Evolutionary conservation across 2,113 vertebrate genomes (phyloP).

Genomic region (Phalacrocorax carbo): DNA sequence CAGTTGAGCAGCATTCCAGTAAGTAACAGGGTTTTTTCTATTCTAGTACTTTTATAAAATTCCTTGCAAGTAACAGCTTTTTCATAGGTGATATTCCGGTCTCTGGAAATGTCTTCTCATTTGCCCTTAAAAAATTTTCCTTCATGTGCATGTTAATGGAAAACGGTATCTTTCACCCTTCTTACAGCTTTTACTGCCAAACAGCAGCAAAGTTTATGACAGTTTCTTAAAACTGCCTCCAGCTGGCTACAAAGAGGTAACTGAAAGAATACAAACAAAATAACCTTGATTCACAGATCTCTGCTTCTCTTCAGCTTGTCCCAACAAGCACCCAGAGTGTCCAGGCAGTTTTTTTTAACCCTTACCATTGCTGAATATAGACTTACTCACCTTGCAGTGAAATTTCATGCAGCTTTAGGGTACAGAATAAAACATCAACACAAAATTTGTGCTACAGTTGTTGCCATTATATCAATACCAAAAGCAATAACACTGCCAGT

Average conservation of each 20-base stretch:
- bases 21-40: background rate
- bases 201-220: background rate
- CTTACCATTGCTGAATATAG: background rate
- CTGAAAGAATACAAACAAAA: background rate
- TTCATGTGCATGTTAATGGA: background rate
- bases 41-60: background rate
- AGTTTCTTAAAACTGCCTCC: background rate
- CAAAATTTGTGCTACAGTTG: background rate
- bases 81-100: background rate
- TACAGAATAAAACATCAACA: background rate
- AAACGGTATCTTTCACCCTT: background rate
- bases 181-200: background rate
- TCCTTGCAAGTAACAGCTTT: background rate
- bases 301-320: conserved; percentile 25
- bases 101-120: background rate
- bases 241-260: conserved; percentile 7
- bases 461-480: background rate
- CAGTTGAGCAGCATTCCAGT: background rate
- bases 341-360: background rate
- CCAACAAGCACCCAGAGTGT: background rate
- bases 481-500: background rate
- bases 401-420: background rate
- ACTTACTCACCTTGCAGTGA: background rate
- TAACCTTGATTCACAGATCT: background rate
- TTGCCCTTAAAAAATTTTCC: background rate